A percentile compares a stretch with the other conserved stretches of the same genome.
These are phyloP conservation scores for Bemisia tabaci DNA, from an alignment of 1,140 invertebrate species.

Conservation along the genomic window DNA sequence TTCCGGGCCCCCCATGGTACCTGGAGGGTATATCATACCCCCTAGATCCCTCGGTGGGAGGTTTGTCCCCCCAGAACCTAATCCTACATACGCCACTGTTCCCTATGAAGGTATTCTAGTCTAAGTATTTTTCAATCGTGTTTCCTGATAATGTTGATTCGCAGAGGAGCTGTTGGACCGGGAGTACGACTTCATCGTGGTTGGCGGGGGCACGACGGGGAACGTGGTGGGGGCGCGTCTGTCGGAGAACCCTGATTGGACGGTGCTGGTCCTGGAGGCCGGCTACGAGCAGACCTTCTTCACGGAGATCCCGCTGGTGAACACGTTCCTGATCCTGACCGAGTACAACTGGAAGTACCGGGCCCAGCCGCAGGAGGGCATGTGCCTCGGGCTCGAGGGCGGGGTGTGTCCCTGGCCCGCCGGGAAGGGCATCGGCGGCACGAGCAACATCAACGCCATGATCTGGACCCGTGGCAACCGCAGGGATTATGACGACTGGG, in stretches of 20 bases:
- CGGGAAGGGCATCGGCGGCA: constrained; percentile 46
- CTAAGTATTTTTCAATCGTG: too few species aligned
- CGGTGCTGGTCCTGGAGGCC: constrained; percentile 39
- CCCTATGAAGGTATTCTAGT: too few species aligned
- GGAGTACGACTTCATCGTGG: constrained; percentile 24
- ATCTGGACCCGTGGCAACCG: constrained; percentile 44
- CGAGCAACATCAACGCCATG: constrained; percentile 45
- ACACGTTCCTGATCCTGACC: constrained; percentile 9
- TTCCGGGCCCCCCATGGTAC: too few species aligned
- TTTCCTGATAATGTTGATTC: too few species aligned
- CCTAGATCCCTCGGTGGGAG: too few species aligned
- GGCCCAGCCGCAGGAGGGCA: constrained; percentile 37
- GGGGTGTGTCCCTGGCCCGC: constrained; percentile 16
- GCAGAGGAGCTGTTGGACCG: background rate
- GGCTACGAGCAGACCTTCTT: constrained; percentile 45
- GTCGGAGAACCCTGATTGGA: constrained; percentile 31
- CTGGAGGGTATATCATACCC: too few species aligned
- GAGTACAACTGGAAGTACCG: constrained; percentile 44
- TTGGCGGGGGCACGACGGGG: constrained; percentile 24
- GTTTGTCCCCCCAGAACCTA: too few species aligned
- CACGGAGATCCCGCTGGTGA: constrained; percentile 10
- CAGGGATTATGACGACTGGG: constrained; percentile 43
- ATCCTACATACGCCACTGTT: too few species aligned
- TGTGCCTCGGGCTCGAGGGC: constrained; percentile 37
- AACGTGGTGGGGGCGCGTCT: constrained; percentile 38